A percentile compares a stretch with the other conserved stretches of the same genome.
phyloP scores from a whole-genome alignment of 1,140 invertebrate genomes.

The Aphis craccivora region DNA sequence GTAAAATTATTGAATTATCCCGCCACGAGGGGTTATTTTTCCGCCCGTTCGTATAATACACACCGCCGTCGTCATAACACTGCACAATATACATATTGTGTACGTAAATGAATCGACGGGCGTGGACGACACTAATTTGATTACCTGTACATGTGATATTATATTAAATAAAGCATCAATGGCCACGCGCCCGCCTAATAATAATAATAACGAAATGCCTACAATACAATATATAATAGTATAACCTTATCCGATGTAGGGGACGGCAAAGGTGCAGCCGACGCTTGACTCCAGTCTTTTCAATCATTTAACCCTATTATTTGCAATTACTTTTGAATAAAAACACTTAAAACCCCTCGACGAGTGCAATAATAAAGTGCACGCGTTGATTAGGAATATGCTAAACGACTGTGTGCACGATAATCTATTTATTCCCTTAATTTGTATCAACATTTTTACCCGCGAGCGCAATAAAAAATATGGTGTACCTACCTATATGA shows the following conservation, averaged over 20 bases:
- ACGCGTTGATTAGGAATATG: background rate
- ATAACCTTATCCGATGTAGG: background rate
- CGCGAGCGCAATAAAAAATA: background rate
- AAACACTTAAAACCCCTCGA: background rate
- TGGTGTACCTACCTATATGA: too few species aligned
- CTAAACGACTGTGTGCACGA: background rate
- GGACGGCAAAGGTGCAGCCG: background rate
- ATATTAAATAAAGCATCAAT: constrained; percentile 40
- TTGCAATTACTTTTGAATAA: constrained; percentile 13
- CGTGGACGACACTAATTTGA: constrained; percentile 29
- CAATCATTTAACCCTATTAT: constrained; percentile 29
- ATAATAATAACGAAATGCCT: constrained; percentile 22
- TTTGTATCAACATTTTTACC: background rate
- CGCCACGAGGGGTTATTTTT: constrained; percentile 3
- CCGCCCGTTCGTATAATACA: background rate
- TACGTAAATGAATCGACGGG: background rate
- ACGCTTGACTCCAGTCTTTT: background rate
- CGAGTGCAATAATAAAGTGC: background rate
- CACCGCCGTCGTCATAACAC: background rate
- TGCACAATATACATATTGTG: background rate
- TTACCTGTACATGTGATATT: background rate
- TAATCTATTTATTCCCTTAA: background rate
- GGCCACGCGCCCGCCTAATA: constrained; percentile 41
- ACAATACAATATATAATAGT: background rate
- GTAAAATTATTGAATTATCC: constrained; percentile 23